phyloP scores from a whole-genome alignment of 2,888 invertebrate species.

The Physocephala rufipes region DNA sequence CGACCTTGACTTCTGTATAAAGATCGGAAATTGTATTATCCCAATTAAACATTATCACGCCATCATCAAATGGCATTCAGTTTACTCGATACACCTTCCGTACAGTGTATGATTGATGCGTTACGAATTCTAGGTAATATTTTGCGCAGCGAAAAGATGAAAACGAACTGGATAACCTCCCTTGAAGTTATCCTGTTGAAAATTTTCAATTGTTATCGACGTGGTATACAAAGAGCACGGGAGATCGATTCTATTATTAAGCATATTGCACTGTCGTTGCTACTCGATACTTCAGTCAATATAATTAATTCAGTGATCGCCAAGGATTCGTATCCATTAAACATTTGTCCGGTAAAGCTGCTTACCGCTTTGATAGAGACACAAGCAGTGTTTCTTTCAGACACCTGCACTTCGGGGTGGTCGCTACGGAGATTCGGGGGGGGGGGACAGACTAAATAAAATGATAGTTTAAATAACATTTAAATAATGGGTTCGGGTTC shows the following conservation, averaged over 20 bases:
- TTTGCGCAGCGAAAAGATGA: constrained; percentile 78
- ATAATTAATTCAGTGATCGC: constrained; percentile 82
- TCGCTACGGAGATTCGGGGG: too few relatives aligned
- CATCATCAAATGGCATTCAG: constrained; percentile 82
- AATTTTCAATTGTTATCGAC: constrained; percentile 86
- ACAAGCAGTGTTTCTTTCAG: too few relatives aligned
- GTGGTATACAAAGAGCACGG: constrained; percentile 78
- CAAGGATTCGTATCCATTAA: constrained; percentile 86
- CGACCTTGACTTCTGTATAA: constrained; percentile 67
- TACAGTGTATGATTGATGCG: constrained; percentile 78
- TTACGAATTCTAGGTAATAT: constrained; percentile 86
- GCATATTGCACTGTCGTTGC: constrained; percentile 80
- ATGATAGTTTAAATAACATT: too few relatives aligned
- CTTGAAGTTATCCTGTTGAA: constrained; percentile 90
- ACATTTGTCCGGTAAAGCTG: constrained; percentile 93
- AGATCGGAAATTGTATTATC: constrained; percentile 67
- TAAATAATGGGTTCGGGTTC: too few relatives aligned
- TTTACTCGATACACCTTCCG: constrained; percentile 69
- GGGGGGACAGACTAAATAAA: too few relatives aligned
- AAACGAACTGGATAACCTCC: constrained; percentile 85
- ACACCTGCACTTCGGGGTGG: too few relatives aligned
- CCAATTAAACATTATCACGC: constrained; percentile 69
- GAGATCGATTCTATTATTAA: constrained; percentile 86
- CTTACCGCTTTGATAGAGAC: constrained; percentile 86
- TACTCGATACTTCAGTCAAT: constrained; percentile 79